Evolutionary conservation across 2,113 vertebrate species (phyloP), one percentile per base, ranked within the genome.

Genomic region (Coryphaenoides rupestris): DNA sequence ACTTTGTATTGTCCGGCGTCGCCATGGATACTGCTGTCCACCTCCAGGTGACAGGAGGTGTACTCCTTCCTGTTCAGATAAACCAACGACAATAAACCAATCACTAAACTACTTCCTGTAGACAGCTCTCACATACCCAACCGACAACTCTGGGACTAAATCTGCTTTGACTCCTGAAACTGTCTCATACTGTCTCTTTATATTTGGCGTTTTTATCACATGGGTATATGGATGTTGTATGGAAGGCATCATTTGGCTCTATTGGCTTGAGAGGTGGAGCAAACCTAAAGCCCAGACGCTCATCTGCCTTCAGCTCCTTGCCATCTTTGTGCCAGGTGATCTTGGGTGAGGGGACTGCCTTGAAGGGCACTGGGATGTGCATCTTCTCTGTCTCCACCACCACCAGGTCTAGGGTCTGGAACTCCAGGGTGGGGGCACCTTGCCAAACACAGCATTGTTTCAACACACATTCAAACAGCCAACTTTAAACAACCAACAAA

Each of bases 271-370:
- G 7, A 13, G 33, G 33, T 1, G 33, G 1, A 19, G 17, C 69
- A 28, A 84, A 92, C 86, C 95, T 96, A 78, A 94, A 90, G 26
- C 84, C 84, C 53, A 93, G 78, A 76, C 95, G 93, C 12, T 96
- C 94, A 66, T 90, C 94, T 14, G 86, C 88, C 89, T 95, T 96
- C 66, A 99, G 58, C 83, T 99, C 96, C 75, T 91, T 98, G 59
- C 96, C 97, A 50, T 95, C 93, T 86, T 98, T 99, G 88, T 98
- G 95, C 97, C 97, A 99, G 58, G 91, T 94, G 73, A 96, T 89
- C n/a, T 84, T 94, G 79, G 97, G 96, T 0, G 89, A 84, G 63
- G 97, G 97, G 21, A 98, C 94, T 14, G 95, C 95, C 88, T 82
- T 92, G 89, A 94, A 99, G 75, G 95, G 95, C 82, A 98, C 67